phyloP scores from a whole-genome alignment of 1,140 invertebrate genomes.

The Pseudoatta argentina region DNA sequence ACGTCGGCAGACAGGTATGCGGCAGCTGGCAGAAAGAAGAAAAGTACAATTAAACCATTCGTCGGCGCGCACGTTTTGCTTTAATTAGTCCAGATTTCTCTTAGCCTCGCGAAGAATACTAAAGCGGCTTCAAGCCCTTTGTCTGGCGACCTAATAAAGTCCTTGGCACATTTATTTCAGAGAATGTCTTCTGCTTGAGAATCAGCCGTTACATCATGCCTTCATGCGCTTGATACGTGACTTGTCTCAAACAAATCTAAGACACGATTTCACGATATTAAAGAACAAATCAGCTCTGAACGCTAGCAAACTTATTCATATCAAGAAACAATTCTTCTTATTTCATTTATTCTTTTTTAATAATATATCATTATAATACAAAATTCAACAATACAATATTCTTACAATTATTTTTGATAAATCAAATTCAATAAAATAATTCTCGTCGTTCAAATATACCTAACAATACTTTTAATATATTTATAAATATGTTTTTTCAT shows the following conservation, averaged over 20 bases:
- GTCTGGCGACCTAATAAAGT: conserved; percentile 71
- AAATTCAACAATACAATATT: neutral
- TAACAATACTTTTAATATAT: neutral
- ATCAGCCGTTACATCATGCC: conserved; percentile 24
- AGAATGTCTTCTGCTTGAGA: conserved; percentile 34
- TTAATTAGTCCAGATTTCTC: conserved; percentile 79
- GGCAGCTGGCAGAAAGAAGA: conserved; percentile 67
- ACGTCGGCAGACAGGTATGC: conserved; percentile 23
- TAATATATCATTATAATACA: no score
- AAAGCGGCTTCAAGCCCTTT: conserved; percentile 65
- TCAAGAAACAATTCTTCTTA: neutral
- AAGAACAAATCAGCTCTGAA: neutral
- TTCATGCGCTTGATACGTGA: neutral
- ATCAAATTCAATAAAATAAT: neutral
- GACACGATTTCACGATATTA: conserved; percentile 69
- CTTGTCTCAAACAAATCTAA: conserved; percentile 26
- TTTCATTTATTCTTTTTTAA: neutral
- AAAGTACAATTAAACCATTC: conserved; percentile 72
- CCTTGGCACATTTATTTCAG: conserved; percentile 68
- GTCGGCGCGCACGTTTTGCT: conserved; percentile 60
- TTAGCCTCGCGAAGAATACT: conserved; percentile 63
- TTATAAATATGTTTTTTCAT: neutral
- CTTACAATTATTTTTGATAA: neutral
- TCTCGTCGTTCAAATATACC: neutral
- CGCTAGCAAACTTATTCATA: neutral